Percentiles rank a stretch among this genome's conserved stretches.
These are phyloP conservation scores for Homarus americanus DNA, from an alignment of 1,140 invertebrate species.

Conservation along the genomic window DNA sequence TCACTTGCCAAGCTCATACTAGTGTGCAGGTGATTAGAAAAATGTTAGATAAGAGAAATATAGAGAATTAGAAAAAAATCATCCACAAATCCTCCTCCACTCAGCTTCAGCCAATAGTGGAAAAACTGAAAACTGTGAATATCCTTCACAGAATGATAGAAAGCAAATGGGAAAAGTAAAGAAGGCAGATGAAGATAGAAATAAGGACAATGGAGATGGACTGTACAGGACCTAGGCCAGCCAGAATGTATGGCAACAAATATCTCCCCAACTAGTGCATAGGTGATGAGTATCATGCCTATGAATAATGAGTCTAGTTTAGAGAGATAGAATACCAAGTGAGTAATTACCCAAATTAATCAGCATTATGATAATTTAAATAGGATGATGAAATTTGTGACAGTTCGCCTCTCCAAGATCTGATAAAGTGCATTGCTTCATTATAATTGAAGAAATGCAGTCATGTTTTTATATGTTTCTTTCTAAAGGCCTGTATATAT, in stretches of 20 bases:
- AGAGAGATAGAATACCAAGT: slow-evolving; percentile 64
- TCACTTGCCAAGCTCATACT: slow-evolving; percentile 49
- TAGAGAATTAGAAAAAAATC: slow-evolving; percentile 41
- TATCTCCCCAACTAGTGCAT: slow-evolving; percentile 46
- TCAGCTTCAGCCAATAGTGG: slow-evolving; percentile 52
- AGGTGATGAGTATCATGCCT: slow-evolving; percentile 34
- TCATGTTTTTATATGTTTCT: slow-evolving; percentile 72
- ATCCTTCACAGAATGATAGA: slow-evolving; percentile 9
- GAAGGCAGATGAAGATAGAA: slow-evolving; percentile 26
- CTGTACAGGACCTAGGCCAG: slow-evolving; percentile 41
- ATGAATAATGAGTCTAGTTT: slow-evolving; percentile 44
- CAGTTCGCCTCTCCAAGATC: slow-evolving; percentile 70
- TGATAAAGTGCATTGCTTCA: slow-evolving; percentile 71
- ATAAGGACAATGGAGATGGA: slow-evolving; percentile 35
- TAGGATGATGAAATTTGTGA: slow-evolving; percentile 66
- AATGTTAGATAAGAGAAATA: slow-evolving; percentile 35
- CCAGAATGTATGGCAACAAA: slow-evolving; percentile 37
- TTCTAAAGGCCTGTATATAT: slow-evolving; percentile 70
- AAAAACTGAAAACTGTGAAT: slow-evolving; percentile 35
- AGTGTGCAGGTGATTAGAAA: slow-evolving; percentile 59
- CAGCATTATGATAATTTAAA: slow-evolving; percentile 68
- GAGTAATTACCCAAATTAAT: slow-evolving; percentile 66
- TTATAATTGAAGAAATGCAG: slow-evolving; percentile 64
- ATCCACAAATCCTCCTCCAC: slow-evolving; percentile 53
- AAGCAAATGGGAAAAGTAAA: slow-evolving; percentile 10